A percentile compares a stretch with the other conserved stretches of the same genome.
Conservation (phyloP, 2,888 invertebrate genomes). For the Teleiodes luculella region DNA sequence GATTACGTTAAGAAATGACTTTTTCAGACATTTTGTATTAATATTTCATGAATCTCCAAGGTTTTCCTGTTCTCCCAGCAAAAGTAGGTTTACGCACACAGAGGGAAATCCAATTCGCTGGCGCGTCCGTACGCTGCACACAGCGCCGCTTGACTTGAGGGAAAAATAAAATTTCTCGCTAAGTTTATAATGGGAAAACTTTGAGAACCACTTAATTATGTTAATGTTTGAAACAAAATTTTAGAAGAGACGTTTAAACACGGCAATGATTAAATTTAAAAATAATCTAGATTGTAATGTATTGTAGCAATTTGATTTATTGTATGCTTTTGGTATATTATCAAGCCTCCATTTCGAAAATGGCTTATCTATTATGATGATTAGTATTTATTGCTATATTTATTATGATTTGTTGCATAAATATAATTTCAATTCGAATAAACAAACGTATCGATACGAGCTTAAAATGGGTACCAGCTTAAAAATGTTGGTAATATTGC, state of each 20-base stretch:
- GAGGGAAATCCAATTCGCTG: constrained; percentile 75
- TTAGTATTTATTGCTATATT: neutral
- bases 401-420: neutral
- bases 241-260: constrained; percentile 75
- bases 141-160: constrained; percentile 72
- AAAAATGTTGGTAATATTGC: no score
- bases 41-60: constrained; percentile 72
- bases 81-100: constrained; percentile 77
- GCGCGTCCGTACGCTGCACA: constrained; percentile 70
- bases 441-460: no score
- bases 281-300: constrained; percentile 31
- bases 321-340: neutral
- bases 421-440: neutral
- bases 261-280: constrained; percentile 68
- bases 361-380: no score
- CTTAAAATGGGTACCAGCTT: no score
- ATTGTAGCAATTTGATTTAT: constrained; percentile 16
- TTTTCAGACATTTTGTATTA: constrained; percentile 63
- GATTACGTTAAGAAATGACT: constrained; percentile 52
- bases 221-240: constrained; percentile 79
- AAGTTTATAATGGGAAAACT: constrained; percentile 80
- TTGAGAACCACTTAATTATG: constrained; percentile 80
- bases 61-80: constrained; percentile 71
- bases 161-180: constrained; percentile 80
- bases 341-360: no score